These are phyloP conservation scores for Iphiclides podalirius DNA, from an alignment of 2,888 invertebrate species.

Conservation along the genomic window DNA sequence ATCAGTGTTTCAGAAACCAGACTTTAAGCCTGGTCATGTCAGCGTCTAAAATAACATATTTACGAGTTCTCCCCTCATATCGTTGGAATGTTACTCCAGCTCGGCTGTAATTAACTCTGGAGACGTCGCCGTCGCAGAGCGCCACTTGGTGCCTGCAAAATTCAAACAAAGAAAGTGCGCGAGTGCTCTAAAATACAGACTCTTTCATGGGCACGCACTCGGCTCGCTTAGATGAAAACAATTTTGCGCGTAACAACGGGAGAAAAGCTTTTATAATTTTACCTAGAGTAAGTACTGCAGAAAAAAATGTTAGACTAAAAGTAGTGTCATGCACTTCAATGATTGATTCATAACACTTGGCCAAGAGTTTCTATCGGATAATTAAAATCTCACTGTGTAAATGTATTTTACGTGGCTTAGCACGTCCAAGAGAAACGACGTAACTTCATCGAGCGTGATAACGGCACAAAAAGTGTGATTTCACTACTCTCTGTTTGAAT, in stretches of 20 bases:
- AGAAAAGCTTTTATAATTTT: background rate
- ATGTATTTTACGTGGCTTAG: too few species aligned
- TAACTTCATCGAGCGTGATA: slow-evolving; percentile 1
- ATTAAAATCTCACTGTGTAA: too few species aligned
- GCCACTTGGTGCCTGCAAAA: slow-evolving; percentile 8
- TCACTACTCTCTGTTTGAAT: slow-evolving; percentile 5
- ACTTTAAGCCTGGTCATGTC: too few species aligned
- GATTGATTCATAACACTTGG: too few species aligned
- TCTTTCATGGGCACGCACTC: slow-evolving; percentile 8
- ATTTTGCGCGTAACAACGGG: background rate
- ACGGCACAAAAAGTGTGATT: slow-evolving; percentile 7
- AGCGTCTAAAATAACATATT: background rate
- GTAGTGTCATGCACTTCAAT: too few species aligned
- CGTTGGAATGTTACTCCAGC: slow-evolving; percentile 1
- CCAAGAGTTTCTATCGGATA: too few species aligned
- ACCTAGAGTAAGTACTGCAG: too few species aligned
- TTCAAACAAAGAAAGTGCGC: slow-evolving; percentile 18
- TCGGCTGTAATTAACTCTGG: slow-evolving; percentile 16
- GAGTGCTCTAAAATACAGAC: background rate
- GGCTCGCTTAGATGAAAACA: background rate
- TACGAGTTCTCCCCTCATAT: background rate
- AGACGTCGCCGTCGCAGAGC: slow-evolving; percentile 12
- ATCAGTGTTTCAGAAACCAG: too few species aligned
- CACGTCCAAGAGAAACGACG: too few species aligned
- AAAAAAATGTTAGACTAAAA: background rate